These are phyloP conservation scores for Mastacembelus armatus DNA, from an alignment of 2,797 vertebrate genomes.

Conservation along the genomic window DNA sequence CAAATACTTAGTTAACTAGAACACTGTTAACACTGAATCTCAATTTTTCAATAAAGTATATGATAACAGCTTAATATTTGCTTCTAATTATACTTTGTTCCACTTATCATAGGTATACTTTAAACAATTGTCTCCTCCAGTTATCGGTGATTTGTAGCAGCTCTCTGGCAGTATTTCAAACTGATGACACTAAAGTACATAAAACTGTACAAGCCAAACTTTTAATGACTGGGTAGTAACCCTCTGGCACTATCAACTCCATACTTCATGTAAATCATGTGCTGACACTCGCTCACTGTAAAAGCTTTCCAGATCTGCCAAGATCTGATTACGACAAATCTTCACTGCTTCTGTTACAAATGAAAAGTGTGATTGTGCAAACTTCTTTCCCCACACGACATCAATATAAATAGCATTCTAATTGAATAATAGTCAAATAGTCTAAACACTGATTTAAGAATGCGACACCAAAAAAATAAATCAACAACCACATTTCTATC, in stretches of 20 bases:
- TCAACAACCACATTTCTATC: too few species aligned
- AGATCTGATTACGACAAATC: constrained; percentile 1
- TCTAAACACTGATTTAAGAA: background rate
- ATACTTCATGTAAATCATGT: background rate
- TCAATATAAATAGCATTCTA: background rate
- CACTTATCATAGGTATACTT: background rate
- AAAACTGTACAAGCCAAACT: background rate
- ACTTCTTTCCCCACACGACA: background rate
- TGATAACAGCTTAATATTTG: background rate
- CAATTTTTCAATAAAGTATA: background rate
- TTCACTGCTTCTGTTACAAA: background rate
- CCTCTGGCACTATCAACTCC: background rate
- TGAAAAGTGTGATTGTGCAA: background rate
- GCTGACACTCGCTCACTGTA: constrained; percentile 4
- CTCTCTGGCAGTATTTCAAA: background rate
- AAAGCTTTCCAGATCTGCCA: constrained; percentile 3
- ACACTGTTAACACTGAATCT: background rate
- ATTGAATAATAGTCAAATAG: background rate
- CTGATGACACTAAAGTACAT: constrained; percentile 2
- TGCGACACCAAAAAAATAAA: background rate
- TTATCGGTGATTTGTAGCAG: background rate
- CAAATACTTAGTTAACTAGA: background rate
- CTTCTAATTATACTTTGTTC: background rate
- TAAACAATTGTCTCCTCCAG: background rate
- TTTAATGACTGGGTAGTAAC: background rate